phyloP scores from a whole-genome alignment of 1,140 invertebrate species.

The Lamellibrachia luymesi region DNA sequence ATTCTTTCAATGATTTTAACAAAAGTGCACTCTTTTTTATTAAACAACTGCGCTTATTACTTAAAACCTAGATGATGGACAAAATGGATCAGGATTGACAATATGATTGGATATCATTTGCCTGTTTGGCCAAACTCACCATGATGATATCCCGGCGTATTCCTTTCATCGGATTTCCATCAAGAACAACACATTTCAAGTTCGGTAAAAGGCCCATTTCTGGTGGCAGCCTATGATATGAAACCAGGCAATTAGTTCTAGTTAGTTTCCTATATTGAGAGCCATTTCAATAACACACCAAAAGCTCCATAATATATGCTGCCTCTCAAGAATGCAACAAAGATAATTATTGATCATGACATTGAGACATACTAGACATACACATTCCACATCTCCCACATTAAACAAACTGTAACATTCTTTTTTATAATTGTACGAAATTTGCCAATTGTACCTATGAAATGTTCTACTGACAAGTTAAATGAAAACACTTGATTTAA shows the following conservation, averaged over 20 bases:
- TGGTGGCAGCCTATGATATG: conserved; percentile 69
- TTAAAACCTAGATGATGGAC: no score
- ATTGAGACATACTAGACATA: no score
- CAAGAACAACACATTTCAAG: conserved; percentile 77
- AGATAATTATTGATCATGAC: no score
- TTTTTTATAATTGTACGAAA: no score
- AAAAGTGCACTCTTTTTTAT: no score
- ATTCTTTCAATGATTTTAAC: no score
- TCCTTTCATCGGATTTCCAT: conserved; percentile 76
- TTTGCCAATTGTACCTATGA: no score
- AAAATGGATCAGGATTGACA: background rate
- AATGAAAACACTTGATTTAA: no score
- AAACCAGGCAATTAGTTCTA: conserved; percentile 15
- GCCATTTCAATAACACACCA: background rate
- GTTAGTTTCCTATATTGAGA: background rate
- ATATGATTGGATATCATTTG: background rate
- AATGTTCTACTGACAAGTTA: no score
- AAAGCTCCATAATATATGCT: background rate
- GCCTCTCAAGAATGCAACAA: background rate
- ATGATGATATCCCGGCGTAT: conserved; percentile 55
- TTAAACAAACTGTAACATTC: no score
- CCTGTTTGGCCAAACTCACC: conserved; percentile 33
- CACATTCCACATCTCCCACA: no score
- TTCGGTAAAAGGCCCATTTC: conserved; percentile 74
- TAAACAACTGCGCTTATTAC: no score